A percentile compares a stretch with the other conserved stretches of the same genome.
Conservation (phyloP, 2,113 vertebrate species). For the Protobothrops flavoviridis region DNA sequence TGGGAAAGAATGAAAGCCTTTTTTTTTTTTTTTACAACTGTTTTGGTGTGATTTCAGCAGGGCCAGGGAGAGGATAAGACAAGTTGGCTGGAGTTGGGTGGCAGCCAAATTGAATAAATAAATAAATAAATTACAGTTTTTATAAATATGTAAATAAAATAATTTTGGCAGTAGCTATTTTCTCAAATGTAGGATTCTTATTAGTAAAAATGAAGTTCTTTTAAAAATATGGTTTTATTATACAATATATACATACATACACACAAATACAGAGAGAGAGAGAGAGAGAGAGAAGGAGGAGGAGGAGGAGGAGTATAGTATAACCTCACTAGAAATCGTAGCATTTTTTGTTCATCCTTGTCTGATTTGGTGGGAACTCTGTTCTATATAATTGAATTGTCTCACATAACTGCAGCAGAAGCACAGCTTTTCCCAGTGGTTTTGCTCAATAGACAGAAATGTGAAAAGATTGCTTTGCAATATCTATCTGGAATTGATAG, state of each 20-base stretch:
- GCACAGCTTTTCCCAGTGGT: slow-evolving; percentile 52
- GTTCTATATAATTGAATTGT: slow-evolving; percentile 39
- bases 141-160: background rate
- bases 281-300: too few species aligned
- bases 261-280: too few species aligned
- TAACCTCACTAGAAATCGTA: slow-evolving; percentile 5
- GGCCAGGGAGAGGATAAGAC: background rate
- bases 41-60: background rate
- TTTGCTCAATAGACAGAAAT: slow-evolving; percentile 61
- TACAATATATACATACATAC: too few species aligned
- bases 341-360: slow-evolving; percentile 38
- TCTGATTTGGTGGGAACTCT: background rate
- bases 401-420: slow-evolving; percentile 31
- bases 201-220: background rate
- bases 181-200: background rate
- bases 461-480: slow-evolving; percentile 68
- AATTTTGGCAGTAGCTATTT: background rate
- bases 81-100: background rate
- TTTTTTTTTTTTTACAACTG: background rate
- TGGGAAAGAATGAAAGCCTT: background rate
- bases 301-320: too few species aligned
- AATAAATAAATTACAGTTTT: background rate
- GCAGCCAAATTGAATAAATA: background rate
- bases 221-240: too few species aligned
- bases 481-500: slow-evolving; percentile 68